Evolutionary conservation across 2,113 vertebrate genomes (phyloP).

Genomic region (Arenaria interpres): DNA sequence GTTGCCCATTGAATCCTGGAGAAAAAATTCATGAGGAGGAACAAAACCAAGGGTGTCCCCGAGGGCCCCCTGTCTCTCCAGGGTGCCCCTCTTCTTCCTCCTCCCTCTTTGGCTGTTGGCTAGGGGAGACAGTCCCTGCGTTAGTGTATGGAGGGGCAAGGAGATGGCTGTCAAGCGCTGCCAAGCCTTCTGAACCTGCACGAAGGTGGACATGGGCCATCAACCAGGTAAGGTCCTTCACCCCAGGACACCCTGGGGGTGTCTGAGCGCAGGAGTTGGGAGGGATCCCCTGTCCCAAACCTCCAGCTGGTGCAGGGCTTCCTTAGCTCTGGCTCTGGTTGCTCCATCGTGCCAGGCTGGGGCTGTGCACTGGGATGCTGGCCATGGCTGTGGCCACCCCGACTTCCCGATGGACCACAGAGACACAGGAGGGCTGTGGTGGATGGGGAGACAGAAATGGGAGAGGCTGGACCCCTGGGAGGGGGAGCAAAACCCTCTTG

Average conservation of each 20-base stretch:
- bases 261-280: background rate
- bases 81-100: background rate
- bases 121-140: background rate
- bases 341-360: background rate
- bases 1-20: background rate
- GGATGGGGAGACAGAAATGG: background rate
- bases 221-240: background rate
- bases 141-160: accelerated
- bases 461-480: accelerated
- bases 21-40: background rate
- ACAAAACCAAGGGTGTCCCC: background rate
- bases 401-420: accelerated
- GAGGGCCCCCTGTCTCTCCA: background rate
- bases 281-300: background rate
- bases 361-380: background rate
- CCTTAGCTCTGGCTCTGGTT: background rate
- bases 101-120: background rate
- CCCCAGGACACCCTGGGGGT: accelerated
- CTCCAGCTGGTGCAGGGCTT: background rate
- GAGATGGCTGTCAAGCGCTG: accelerated
- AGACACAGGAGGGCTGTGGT: accelerated
- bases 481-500: background rate
- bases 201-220: accelerated
- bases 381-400: accelerated
- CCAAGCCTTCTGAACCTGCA: background rate